phyloP scores from a whole-genome alignment of 2,888 invertebrate species.

The Caradrina clavipalpis region DNA sequence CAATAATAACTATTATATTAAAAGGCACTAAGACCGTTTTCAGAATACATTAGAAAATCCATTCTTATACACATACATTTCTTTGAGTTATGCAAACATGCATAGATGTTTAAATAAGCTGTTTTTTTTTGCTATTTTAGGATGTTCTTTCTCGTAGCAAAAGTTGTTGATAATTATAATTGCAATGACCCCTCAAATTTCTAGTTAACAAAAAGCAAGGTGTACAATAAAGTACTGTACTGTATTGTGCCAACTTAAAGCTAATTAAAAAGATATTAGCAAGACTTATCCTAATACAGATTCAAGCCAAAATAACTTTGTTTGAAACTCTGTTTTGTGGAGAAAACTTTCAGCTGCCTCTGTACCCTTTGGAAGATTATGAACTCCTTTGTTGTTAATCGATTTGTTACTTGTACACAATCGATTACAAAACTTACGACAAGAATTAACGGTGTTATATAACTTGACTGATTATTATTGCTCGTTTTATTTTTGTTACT shows the following conservation, averaged over 20 bases:
- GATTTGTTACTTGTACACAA: conserved; percentile 2
- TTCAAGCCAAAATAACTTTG: conserved; percentile 15
- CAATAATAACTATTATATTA: not conserved
- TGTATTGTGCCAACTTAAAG: not conserved
- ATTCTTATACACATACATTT: too few relatives aligned
- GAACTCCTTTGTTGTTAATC: conserved; percentile 22
- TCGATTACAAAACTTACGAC: conserved; percentile 2
- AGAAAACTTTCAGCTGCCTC: conserved; percentile 21
- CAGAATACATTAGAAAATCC: too few relatives aligned
- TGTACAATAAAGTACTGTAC: too few relatives aligned
- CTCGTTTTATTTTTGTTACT: too few relatives aligned
- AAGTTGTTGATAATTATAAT: too few relatives aligned
- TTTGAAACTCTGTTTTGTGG: conserved; percentile 21
- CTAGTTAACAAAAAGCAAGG: too few relatives aligned
- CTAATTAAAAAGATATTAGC: conserved; percentile 26
- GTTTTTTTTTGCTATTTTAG: too few relatives aligned
- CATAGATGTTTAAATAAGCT: too few relatives aligned
- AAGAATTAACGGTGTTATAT: not conserved
- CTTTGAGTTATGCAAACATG: too few relatives aligned
- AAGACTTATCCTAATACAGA: conserved; percentile 16
- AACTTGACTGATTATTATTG: too few relatives aligned
- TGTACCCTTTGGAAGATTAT: conserved; percentile 12
- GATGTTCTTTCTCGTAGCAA: too few relatives aligned
- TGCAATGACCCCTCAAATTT: too few relatives aligned
- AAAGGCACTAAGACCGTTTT: not conserved